Evolutionary conservation across 1,140 invertebrate species (phyloP), one percentile per base, ranked within the genome.

Genomic region (Helicorthomorpha holstii): DNA sequence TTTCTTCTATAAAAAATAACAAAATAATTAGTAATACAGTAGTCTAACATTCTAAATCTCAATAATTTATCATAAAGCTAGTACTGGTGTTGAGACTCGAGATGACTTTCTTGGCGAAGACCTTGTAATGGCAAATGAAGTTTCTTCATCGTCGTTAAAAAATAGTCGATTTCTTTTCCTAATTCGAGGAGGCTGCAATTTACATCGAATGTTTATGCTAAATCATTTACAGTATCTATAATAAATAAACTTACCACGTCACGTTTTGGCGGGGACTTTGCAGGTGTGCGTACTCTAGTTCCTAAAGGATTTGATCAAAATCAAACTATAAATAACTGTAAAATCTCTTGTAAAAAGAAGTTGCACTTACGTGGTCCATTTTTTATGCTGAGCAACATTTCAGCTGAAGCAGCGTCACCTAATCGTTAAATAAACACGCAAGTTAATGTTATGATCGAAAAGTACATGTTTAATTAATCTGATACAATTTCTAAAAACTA

Each of bases 91-190:
- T 21, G 51, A 14, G 48, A 57, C 50, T 14, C 52, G 50, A 23
- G 56, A 41, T 26, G 52, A 54, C 42, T 63, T 56, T 22, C 75
- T 62, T 57, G 48, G 71, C 61, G 52, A 66, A 62, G 25, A 63
- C 55, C 44, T 65, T 58, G 41, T 49, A 47, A 47, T 54, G 42
- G 43, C 52, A 49, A 56, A 57, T 19, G 53, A 50, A 25, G 55
- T 56, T 53, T 58, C 57, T 54, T 62, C 79, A 63, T 91, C 83
- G 69, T 93, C 87, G 70, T 92, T 88, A 69, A 81, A 91, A 66
- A 92, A 91, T 45, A 90, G 72, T 61, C 79, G 79, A 66, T 93
- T 94, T 62, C 86, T 86, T 66, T 92, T 93, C 48, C 88, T 72
- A 51, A 91, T 89, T 54, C 89, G 73, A 1, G 83, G 83, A 48